These are phyloP conservation scores for Aphelenchoides fujianensis DNA, from an alignment of 1,140 invertebrate species.

Conservation along the genomic window DNA sequence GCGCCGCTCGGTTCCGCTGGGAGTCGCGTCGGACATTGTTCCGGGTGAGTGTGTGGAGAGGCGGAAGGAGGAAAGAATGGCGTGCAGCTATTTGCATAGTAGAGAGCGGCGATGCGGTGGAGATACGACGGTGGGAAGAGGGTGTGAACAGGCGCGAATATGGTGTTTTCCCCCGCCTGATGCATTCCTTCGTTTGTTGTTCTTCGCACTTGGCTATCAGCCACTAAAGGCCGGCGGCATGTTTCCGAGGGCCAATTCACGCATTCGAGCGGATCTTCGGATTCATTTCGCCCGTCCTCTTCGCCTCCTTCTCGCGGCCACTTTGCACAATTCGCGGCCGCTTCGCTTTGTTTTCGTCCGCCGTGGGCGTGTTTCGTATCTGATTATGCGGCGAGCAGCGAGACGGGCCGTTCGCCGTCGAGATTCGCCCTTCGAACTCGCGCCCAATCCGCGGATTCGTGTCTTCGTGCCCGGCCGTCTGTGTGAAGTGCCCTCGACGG, in stretches of 20 bases:
- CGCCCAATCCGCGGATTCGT: no score
- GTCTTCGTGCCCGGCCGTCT: neutral
- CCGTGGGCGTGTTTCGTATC: neutral
- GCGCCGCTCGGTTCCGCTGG: no score
- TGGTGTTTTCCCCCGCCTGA: neutral
- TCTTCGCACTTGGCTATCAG: no score
- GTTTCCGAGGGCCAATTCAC: no score
- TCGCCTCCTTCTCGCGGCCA: neutral
- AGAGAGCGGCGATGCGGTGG: no score
- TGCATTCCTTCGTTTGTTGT: neutral
- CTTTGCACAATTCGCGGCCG: neutral
- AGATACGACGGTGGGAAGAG: no score
- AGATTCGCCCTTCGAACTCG: neutral
- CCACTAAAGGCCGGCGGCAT: no score
- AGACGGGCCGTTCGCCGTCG: neutral
- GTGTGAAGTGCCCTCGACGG: neutral
- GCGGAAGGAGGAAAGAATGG: neutral
- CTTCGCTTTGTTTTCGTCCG: neutral
- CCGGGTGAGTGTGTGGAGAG: neutral
- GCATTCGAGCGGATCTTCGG: neutral
- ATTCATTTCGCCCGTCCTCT: neutral
- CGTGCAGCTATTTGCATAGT: neutral
- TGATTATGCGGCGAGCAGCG: no score
- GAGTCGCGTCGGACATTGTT: neutral
- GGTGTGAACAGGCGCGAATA: neutral